These are phyloP conservation scores for Sarcophaga variegata DNA, from an alignment of 2,888 invertebrate genomes.

Conservation along the genomic window DNA sequence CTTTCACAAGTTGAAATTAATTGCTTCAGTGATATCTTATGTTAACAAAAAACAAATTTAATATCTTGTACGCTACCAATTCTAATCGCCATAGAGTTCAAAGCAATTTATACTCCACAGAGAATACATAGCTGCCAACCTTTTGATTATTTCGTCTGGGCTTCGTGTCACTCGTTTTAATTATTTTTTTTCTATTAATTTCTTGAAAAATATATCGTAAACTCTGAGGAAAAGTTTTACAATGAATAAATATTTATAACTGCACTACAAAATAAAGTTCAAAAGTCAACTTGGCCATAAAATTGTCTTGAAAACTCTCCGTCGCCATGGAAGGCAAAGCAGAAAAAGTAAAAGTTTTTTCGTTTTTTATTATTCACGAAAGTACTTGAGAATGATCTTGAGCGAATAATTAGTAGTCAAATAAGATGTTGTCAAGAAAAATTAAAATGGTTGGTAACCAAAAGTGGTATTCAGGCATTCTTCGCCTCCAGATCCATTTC, in stretches of 20 bases:
- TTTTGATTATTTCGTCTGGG: no score
- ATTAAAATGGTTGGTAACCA: constrained; percentile 44
- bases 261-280: constrained; percentile 1
- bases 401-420: constrained; percentile 69
- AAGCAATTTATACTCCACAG: no score
- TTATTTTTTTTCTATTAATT: not conserved
- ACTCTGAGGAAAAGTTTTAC: no score
- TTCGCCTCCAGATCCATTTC: not conserved
- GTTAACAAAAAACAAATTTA: no score
- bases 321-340: not conserved
- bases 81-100: no score
- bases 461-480: constrained; percentile 20
- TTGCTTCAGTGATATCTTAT: no score
- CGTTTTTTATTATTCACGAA: constrained; percentile 26
- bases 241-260: constrained; percentile 37
- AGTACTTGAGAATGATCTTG: constrained; percentile 54
- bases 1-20: no score
- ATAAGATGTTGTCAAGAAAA: constrained; percentile 36
- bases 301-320: constrained; percentile 21
- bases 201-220: not conserved
- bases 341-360: constrained; percentile 5
- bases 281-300: constrained; percentile 36
- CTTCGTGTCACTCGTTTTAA: not conserved
- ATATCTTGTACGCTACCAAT: no score
- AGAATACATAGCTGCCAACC: no score